Conservation (phyloP, 2,888 invertebrate species). For the Microctonus aethiopoides region DNA sequence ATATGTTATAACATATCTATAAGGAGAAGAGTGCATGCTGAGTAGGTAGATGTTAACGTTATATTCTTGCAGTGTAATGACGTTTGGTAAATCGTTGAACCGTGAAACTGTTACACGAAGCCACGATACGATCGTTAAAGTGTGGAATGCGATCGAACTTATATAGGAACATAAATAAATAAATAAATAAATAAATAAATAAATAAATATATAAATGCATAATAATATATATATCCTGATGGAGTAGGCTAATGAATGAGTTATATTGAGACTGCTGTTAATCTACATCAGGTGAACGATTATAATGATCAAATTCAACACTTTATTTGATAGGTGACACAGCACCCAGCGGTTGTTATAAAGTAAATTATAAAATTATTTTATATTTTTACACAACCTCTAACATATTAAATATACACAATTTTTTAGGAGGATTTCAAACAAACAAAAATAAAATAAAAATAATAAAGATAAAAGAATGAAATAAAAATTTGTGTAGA, state of each 20-base stretch:
- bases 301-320: not conserved
- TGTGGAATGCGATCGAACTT: constrained; percentile 42
- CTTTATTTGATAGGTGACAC: not conserved
- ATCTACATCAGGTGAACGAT: not conserved
- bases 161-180: constrained; percentile 5
- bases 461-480: too few species aligned
- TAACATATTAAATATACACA: too few species aligned
- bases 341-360: not conserved
- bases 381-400: too few species aligned
- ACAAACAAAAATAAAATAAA: too few species aligned
- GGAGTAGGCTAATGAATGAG: not conserved
- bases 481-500: too few species aligned
- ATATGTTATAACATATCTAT: constrained; percentile 17
- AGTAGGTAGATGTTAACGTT: constrained; percentile 14
- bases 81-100: constrained; percentile 49
- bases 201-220: not conserved
- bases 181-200: not conserved
- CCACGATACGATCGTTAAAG: constrained; percentile 47
- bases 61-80: constrained; percentile 39
- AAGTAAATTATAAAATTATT: not conserved
- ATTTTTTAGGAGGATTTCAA: too few species aligned
- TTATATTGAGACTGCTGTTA: not conserved
- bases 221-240: not conserved
- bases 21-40: not conserved
- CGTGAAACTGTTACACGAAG: constrained; percentile 51